phyloP scores from a whole-genome alignment of 2,888 invertebrate genomes.

The Ceramica pisi region DNA sequence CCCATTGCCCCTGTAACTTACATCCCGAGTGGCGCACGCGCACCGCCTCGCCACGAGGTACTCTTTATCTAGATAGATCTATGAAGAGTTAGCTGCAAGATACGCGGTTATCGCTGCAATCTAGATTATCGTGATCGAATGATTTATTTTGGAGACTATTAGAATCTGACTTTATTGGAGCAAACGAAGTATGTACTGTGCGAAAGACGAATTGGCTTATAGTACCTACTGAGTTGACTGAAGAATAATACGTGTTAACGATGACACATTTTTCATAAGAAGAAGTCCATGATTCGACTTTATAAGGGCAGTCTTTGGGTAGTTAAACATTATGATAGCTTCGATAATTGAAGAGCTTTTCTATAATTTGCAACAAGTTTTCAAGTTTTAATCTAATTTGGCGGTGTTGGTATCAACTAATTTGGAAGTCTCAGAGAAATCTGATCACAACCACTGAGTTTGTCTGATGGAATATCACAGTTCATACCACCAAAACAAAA shows the following conservation, averaged over 20 bases:
- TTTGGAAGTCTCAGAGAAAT: not conserved
- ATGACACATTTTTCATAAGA: not conserved
- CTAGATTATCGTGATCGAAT: not conserved
- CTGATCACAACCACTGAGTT: no score
- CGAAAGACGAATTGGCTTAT: not conserved
- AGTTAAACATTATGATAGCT: no score
- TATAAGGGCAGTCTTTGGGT: not conserved
- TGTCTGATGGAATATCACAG: not conserved
- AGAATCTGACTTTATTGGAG: not conserved
- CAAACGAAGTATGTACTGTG: not conserved
- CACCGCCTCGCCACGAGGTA: conserved; percentile 19
- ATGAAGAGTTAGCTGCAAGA: not conserved
- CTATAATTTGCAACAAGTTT: not conserved
- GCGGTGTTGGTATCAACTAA: not conserved
- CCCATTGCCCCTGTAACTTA: conserved; percentile 58
- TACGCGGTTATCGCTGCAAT: conserved; percentile 3
- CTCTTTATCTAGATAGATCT: conserved; percentile 31
- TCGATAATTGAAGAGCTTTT: not conserved
- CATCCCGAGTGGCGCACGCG: conserved; percentile 46
- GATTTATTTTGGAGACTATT: not conserved
- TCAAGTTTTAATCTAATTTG: not conserved
- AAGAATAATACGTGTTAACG: not conserved
- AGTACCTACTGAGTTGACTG: not conserved
- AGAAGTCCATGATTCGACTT: not conserved
- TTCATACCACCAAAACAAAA: not conserved